Percentiles rank a stretch among this genome's conserved stretches.
Conservation (phyloP, 2,113 vertebrate species). For the Naja naja region DNA sequence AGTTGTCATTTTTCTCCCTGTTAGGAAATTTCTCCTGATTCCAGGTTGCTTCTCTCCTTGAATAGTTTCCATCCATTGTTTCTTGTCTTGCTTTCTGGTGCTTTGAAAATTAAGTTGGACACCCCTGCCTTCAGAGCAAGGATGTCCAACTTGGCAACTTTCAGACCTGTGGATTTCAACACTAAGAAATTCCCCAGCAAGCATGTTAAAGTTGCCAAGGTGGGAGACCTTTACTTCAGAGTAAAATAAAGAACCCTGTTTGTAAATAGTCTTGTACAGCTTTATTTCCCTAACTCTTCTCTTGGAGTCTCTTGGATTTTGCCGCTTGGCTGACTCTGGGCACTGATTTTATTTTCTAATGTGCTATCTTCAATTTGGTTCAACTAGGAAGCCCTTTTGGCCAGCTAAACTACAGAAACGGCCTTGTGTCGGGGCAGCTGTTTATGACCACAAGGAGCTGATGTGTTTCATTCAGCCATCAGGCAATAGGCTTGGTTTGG, state of each 20-base stretch:
- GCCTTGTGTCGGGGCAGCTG: not conserved
- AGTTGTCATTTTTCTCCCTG: too few species aligned
- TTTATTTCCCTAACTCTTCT: not conserved
- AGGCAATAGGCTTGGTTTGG: not conserved
- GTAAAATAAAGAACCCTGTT: not conserved
- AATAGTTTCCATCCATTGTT: not conserved
- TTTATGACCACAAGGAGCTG: not conserved
- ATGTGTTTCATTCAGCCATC: not conserved
- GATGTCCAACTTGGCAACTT: not conserved
- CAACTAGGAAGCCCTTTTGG: not conserved
- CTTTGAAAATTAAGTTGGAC: not conserved
- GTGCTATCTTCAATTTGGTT: not conserved
- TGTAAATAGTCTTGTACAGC: not conserved
- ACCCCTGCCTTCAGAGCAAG: not conserved
- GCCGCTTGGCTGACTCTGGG: not conserved
- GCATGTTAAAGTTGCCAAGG: not conserved
- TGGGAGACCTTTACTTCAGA: not conserved
- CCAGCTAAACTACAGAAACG: not conserved
- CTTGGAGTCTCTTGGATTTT: not conserved
- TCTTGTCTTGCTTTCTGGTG: not conserved
- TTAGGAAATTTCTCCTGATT: not conserved
- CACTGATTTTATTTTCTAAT: not conserved
- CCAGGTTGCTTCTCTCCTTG: not conserved
- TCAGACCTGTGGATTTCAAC: not conserved
- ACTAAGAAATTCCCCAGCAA: not conserved